These are phyloP conservation scores for Empidonax alnorum DNA, from an alignment of 2,113 vertebrate genomes.

Conservation along the genomic window DNA sequence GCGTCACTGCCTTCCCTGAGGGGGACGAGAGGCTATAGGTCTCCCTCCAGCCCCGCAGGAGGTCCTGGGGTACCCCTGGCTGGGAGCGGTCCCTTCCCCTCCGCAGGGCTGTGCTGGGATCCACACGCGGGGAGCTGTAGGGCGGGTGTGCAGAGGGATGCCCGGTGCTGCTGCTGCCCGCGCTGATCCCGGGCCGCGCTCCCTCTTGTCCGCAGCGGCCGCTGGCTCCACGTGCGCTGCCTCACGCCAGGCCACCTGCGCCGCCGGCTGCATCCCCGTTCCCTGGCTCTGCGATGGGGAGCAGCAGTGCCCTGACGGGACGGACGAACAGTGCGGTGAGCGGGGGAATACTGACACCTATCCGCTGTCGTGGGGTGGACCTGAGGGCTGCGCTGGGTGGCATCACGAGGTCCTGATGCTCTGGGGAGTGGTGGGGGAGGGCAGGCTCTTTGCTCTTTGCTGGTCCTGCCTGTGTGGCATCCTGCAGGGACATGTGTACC, in stretches of 20 bases:
- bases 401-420: background rate
- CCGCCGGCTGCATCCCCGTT: slow-evolving; percentile 64
- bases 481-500: background rate
- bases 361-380: background rate
- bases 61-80: background rate
- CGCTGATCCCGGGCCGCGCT: background rate
- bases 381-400: fast-evolving
- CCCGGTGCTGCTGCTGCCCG: background rate
- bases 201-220: background rate
- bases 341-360: background rate
- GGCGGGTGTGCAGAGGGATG: fast-evolving
- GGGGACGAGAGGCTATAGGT: background rate
- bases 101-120: background rate
- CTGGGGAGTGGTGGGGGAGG: too few species aligned
- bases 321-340: slow-evolving; percentile 73
- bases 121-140: fast-evolving
- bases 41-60: background rate
- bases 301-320: slow-evolving; percentile 66
- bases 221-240: background rate
- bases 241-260: slow-evolving; percentile 56
- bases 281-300: slow-evolving; percentile 77
- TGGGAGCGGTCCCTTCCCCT: fast-evolving
- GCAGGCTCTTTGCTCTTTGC: background rate
- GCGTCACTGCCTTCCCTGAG: background rate
- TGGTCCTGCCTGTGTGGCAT: background rate